Conservation (phyloP, 1,140 invertebrate species). For the Spodoptera litura region DNA sequence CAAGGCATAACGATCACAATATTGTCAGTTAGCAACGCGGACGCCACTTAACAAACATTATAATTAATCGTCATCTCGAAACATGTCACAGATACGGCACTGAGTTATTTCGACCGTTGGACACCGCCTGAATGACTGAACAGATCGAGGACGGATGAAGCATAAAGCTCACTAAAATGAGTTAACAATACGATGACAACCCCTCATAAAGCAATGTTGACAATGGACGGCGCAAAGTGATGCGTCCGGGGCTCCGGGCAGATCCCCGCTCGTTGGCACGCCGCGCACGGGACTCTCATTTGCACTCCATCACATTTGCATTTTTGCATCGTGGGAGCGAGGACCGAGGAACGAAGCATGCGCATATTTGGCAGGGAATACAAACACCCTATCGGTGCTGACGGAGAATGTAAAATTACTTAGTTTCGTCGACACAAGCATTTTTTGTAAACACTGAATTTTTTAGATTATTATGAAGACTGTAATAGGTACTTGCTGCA, state of each 20-base stretch:
- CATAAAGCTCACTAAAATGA: slow-evolving; percentile 50
- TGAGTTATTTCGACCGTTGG: slow-evolving; percentile 38
- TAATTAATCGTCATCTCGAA: slow-evolving; percentile 41
- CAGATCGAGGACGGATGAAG: slow-evolving; percentile 32
- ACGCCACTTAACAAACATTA: slow-evolving; percentile 32
- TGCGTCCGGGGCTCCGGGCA: slow-evolving; percentile 60
- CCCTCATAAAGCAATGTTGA: slow-evolving; percentile 58
- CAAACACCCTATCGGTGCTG: slow-evolving; percentile 34
- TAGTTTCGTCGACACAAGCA: neutral
- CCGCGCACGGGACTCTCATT: slow-evolving; percentile 56
- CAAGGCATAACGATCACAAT: slow-evolving; percentile 19
- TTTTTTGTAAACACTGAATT: neutral
- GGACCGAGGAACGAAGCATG: slow-evolving; percentile 28
- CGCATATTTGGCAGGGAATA: slow-evolving; percentile 52
- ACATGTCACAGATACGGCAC: slow-evolving; percentile 35
- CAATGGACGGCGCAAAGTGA: slow-evolving; percentile 56
- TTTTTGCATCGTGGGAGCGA: slow-evolving; percentile 61
- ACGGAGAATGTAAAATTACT: slow-evolving; percentile 30
- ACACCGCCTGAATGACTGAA: slow-evolving; percentile 43
- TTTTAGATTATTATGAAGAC: neutral
- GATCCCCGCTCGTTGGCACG: slow-evolving; percentile 48
- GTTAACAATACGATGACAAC: slow-evolving; percentile 56
- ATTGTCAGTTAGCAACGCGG: slow-evolving; percentile 13
- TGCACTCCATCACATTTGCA: slow-evolving; percentile 63
- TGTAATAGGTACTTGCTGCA: neutral